A percentile compares a stretch with the other conserved stretches of the same genome.
Evolutionary conservation across 2,888 invertebrate species (phyloP).

Genomic region (Nephrocerus scutellatus): DNA sequence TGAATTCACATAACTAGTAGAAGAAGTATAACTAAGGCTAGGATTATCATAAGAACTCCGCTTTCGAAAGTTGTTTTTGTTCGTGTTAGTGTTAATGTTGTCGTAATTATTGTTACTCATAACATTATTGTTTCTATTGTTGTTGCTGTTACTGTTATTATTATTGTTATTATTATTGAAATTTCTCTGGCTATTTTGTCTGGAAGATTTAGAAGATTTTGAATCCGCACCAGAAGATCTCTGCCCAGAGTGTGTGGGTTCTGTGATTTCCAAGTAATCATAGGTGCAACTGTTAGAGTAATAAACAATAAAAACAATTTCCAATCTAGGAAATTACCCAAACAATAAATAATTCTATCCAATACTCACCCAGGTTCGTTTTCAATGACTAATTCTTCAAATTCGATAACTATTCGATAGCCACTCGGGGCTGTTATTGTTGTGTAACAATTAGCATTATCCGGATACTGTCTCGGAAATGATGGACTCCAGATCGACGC

Average conservation of each 20-base stretch:
- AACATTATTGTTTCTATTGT: conserved; percentile 15
- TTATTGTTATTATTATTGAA: conserved; percentile 6
- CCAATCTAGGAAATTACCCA: conserved; percentile 4
- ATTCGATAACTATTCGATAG: conserved; percentile 64
- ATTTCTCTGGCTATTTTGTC: conserved; percentile 19
- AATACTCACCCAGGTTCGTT: conserved; percentile 63
- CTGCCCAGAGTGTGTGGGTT: conserved; percentile 37
- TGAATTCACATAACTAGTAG: conserved; percentile 25
- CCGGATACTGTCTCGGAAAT: conserved; percentile 71
- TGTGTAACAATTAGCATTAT: conserved; percentile 68
- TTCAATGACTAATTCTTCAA: conserved; percentile 70
- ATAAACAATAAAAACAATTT: background rate
- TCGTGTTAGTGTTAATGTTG: conserved; percentile 18
- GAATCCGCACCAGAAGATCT: conserved; percentile 26
- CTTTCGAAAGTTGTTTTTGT: conserved; percentile 22
- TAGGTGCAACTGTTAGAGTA: conserved; percentile 63
- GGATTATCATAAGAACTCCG: conserved; percentile 23
- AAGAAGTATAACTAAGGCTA: conserved; percentile 23
- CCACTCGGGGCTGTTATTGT: conserved; percentile 62
- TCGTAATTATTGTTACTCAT: conserved; percentile 12
- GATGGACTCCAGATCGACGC: conserved; percentile 70
- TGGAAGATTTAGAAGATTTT: conserved; percentile 27
- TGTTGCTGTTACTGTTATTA: conserved; percentile 17
- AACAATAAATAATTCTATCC: conserved; percentile 10
- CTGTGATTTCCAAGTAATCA: conserved; percentile 66